Percentiles rank a stretch among this genome's conserved stretches.
phyloP scores from a whole-genome alignment of 2,888 invertebrate genomes.

The Seira musarum region DNA sequence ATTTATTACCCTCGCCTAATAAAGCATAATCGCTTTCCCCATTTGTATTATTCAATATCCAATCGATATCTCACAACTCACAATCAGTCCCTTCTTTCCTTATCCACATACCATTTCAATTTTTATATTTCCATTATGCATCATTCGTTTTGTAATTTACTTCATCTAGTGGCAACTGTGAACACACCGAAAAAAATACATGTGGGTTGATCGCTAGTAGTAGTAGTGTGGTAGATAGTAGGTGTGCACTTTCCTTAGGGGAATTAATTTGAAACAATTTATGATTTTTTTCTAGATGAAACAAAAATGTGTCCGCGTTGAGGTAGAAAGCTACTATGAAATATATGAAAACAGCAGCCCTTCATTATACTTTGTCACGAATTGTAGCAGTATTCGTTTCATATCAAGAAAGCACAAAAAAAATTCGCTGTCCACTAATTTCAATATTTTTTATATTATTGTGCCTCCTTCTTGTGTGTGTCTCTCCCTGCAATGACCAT shows the following conservation, averaged over 20 bases:
- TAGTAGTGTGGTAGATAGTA: background rate
- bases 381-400: too few relatives aligned
- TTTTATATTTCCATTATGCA: background rate
- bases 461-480: slow-evolving; percentile 17
- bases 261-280: background rate
- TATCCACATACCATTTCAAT: background rate
- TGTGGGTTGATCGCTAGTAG: too few relatives aligned
- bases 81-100: too few relatives aligned
- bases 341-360: background rate
- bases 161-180: background rate
- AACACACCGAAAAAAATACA: too few relatives aligned
- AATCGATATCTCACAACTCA: background rate
- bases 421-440: background rate
- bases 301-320: too few relatives aligned
- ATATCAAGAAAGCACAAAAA: background rate
- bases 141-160: too few relatives aligned
- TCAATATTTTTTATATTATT: background rate
- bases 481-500: slow-evolving; percentile 37
- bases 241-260: background rate
- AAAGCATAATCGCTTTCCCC: background rate
- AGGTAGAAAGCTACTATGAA: too few relatives aligned
- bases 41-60: background rate
- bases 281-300: background rate
- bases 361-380: background rate
- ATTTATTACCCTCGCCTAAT: background rate